Conservation (phyloP, 2,888 invertebrate genomes). For the Silvanus unidentatus region DNA sequence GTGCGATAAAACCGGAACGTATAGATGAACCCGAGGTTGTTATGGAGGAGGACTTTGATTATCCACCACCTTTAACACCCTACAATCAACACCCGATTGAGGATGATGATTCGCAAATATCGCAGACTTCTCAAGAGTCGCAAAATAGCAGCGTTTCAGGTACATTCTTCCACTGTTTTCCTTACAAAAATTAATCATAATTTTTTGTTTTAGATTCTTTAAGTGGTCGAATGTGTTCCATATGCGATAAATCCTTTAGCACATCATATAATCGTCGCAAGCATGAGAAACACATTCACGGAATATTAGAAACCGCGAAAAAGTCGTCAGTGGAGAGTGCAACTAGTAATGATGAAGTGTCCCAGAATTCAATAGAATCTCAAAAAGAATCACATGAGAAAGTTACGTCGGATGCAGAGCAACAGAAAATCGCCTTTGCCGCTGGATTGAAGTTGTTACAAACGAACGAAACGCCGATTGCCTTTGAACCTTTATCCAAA, state of each 20-base stretch:
- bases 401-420: slow-evolving; percentile 22
- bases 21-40: background rate
- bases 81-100: slow-evolving; percentile 14
- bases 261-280: slow-evolving; percentile 33
- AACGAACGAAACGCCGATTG: slow-evolving; percentile 30
- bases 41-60: slow-evolving; percentile 2
- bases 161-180: slow-evolving; percentile 4
- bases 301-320: slow-evolving; percentile 3
- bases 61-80: slow-evolving; percentile 2
- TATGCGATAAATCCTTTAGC: slow-evolving; percentile 37
- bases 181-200: slow-evolving; percentile 7
- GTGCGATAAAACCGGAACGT: background rate
- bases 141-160: slow-evolving; percentile 7
- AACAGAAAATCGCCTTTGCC: slow-evolving; percentile 41
- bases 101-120: background rate
- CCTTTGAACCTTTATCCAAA: slow-evolving; percentile 34
- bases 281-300: slow-evolving; percentile 32
- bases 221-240: slow-evolving; percentile 24
- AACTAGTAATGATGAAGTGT: background rate
- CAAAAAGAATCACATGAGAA: slow-evolving; percentile 9
- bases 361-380: slow-evolving; percentile 1
- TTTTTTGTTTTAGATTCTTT: slow-evolving; percentile 11
- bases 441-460: slow-evolving; percentile 38
- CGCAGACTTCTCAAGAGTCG: slow-evolving; percentile 1
- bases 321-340: background rate